Evolutionary conservation across 2,888 invertebrate genomes (phyloP), one percentile per base, ranked within the genome.

Genomic region (Lordiphosa fenestrarum): DNA sequence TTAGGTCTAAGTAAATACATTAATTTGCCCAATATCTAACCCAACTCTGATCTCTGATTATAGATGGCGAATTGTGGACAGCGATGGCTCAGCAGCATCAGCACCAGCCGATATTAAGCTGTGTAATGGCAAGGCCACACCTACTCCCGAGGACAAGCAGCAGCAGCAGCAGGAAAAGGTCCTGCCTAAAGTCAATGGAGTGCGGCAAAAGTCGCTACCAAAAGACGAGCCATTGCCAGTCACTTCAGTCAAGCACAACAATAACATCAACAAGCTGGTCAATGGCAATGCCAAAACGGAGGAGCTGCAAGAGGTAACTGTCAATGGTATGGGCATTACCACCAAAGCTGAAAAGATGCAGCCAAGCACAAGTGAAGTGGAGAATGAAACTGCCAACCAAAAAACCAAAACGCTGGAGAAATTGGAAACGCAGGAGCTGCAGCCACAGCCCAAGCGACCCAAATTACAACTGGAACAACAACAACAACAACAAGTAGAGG

Each of bases 61-160:
- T 15, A 75, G 74, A 39, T 75, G 74, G 74, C 74, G 75, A 39
- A 68, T 82, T 58, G 85, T 76, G n/a, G 75, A 71, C 35, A 68
- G 53, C 39, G 80, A 36, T 6, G 36, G 19, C 15, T 15, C 30
- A 2, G 13, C 13, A 2, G 25, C 25, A 30, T 9, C 30, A 30
- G 1, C 13, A 9, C 10, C 4, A 9, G 9, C 13, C 15, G 33
- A 19, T 10, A 9, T 15, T 44, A 1, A 10, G 15, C 10, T 44
- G 9, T 6, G 10, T 12, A 48, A 35, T 23, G 48, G 36, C 9
- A 48, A 21, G 13, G 9, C 48, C 12, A 37, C 36, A 12, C 12
- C 38, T 3, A 30, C 3, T 30, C 30, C 30, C 30, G 30, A 30
- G 9, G 25, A 42, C 25, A 6, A 25, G 7, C 25, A 25, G 19